Conservation (phyloP, 2,888 invertebrate genomes). For the Hipparchia semele region DNA sequence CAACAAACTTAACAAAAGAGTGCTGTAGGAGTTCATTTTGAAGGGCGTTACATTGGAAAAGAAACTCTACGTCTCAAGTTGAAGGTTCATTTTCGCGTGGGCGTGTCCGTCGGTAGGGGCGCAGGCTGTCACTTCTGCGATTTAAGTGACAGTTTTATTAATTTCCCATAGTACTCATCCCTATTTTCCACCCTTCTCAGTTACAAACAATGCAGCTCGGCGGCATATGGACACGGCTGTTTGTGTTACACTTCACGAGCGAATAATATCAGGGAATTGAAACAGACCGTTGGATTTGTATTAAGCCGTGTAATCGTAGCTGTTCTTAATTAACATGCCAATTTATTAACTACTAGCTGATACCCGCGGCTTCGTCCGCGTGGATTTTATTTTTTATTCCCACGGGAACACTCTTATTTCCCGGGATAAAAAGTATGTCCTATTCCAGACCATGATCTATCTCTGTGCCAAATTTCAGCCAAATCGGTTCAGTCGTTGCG, state of each 20-base stretch:
- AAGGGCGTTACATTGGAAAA: constrained; percentile 44
- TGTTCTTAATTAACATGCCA: constrained; percentile 15
- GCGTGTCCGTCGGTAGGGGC: constrained; percentile 59
- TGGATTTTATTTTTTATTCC: no score
- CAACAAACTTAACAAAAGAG: constrained; percentile 71
- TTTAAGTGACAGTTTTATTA: constrained; percentile 91
- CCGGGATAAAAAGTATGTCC: no score
- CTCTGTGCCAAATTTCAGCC: no score
- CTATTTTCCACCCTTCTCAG: constrained; percentile 73
- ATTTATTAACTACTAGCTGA: constrained; percentile 16
- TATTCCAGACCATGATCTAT: no score
- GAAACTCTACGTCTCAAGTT: constrained; percentile 46
- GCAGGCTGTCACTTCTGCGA: constrained; percentile 74
- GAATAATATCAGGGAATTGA: constrained; percentile 48
- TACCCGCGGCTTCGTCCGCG: no score
- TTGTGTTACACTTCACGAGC: constrained; percentile 49
- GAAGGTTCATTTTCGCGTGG: constrained; percentile 48
- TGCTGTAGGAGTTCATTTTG: constrained; percentile 53
- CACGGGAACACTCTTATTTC: no score
- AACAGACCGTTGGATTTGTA: constrained; percentile 35
- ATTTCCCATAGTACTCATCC: constrained; percentile 84
- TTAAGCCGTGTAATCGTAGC: constrained; percentile 17
- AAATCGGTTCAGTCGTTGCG: no score
- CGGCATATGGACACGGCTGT: constrained; percentile 69
- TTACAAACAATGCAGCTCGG: constrained; percentile 71